Base-by-base conservation (phyloP, 2,113 vertebrate species). In the Atlantisia rogersi region DNA sequence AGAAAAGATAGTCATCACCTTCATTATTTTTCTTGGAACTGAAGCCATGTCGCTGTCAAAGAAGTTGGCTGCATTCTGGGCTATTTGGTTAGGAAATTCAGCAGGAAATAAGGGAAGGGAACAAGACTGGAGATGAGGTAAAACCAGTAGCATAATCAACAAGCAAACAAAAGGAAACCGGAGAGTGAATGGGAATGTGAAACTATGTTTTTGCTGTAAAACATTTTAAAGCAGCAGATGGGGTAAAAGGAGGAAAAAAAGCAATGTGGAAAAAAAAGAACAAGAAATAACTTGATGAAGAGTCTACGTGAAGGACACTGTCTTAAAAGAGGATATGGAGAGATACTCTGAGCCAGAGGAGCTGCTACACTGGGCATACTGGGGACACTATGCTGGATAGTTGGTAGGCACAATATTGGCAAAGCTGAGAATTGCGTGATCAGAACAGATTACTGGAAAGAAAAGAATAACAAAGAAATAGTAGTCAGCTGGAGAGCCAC, bases 21-120 rank as follows among this genome's bases (percentile, higher is more conserved):
- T 86, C 10, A n/a, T 35, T 78, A n/a, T 79, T 94, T 89, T 68
- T 82, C 67, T 96, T 93, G 81, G 74, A 89, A 82, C 16, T 42
- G 65, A 89, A 87, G 48, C 48, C 48, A 74, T 18, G 16, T 50
- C 75, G 46, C 37, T 90, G 28, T 97, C n/a, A 80, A 71, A 94
- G 60, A 70, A 75, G 25, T 37, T 63, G n/a, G 18, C 50, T 92
- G 37, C 73, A 42, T 87, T 89, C 42, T 86, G 31, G 62, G 44
- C 46, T 71, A 39, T 75, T 63, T 78, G 15, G 7, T 86, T 55
- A 81, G 65, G 73, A 95, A 78, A 78, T 74, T 77, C 81, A 92
- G 86, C 76, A 89, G 73, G 81, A 96, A 92, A 86, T 87, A 95
- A 71, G 69, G 52, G 58, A 86, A 83, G 9, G 35, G 52, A 94